Percentiles rank a stretch among this genome's conserved stretches.
phyloP scores from a whole-genome alignment of 2,113 vertebrate species.

The Chlorocebus sabaeus region DNA sequence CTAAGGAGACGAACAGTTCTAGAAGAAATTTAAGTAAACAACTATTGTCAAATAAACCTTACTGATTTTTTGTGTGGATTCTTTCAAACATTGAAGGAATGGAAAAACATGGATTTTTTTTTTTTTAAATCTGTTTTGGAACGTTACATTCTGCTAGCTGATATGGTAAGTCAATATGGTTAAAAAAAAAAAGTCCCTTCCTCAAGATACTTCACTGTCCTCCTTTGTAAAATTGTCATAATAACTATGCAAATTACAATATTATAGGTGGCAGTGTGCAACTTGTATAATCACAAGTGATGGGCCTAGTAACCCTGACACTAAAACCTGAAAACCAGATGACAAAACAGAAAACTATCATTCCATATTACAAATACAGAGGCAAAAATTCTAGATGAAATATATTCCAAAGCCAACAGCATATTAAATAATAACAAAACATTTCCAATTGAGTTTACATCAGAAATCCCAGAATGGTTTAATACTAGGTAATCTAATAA shows the following conservation, averaged over 20 bases:
- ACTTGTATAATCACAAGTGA: not conserved
- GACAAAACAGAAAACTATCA: not conserved
- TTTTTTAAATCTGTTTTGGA: not conserved
- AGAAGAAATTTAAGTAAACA: constrained; percentile 27
- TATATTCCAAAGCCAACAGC: not conserved
- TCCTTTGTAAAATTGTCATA: not conserved
- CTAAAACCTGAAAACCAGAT: not conserved
- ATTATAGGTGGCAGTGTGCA: not conserved
- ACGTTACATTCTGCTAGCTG: not conserved
- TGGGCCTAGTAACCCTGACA: not conserved
- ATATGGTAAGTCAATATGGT: not conserved
- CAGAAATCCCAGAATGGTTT: not conserved
- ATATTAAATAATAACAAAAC: constrained; percentile 28
- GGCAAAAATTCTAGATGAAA: constrained; percentile 9
- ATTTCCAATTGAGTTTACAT: not conserved
- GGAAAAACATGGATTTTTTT: not conserved
- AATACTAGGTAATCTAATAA: not conserved
- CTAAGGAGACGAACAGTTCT: not conserved
- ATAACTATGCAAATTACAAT: not conserved
- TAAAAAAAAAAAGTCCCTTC: not conserved
- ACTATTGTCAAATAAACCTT: not conserved
- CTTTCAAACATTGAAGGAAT: not conserved
- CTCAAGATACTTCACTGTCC: not conserved
- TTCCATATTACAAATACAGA: not conserved
- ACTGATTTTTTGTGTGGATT: not conserved